Conservation (phyloP, 2,797 vertebrate genomes). For the Danio choprae region DNA sequence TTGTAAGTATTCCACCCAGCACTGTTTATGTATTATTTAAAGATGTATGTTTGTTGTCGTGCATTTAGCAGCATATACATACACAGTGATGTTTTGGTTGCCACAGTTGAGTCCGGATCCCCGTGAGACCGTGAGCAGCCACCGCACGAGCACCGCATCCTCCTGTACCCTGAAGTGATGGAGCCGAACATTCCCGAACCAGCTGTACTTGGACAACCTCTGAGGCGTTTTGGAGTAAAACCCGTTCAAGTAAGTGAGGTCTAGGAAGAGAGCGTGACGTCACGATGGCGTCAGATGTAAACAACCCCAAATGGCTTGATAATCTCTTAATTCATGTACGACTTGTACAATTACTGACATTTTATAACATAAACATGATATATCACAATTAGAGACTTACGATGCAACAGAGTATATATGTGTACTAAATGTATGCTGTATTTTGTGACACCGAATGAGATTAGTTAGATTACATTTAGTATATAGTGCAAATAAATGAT, state of each 20-base stretch:
- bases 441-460: neutral
- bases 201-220: constrained; percentile 89
- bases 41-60: neutral
- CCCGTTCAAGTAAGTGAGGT: constrained; percentile 81
- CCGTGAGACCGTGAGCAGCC: constrained; percentile 85
- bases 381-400: too few relatives aligned
- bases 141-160: constrained; percentile 84
- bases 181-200: constrained; percentile 89
- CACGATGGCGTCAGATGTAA: constrained; percentile 2
- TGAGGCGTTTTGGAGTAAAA: constrained; percentile 88
- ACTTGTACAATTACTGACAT: neutral
- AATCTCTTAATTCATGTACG: neutral
- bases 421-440: neutral
- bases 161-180: constrained; percentile 89
- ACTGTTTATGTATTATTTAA: too few relatives aligned
- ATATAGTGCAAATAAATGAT: neutral
- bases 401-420: neutral
- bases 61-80: constrained; percentile 60
- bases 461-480: neutral
- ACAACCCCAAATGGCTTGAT: neutral
- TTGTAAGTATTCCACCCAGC: too few relatives aligned
- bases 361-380: neutral
- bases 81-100: constrained; percentile 86
- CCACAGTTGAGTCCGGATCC: constrained; percentile 79
- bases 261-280: constrained; percentile 63